Evolutionary conservation across 1,140 invertebrate species (phyloP).

Genomic region (Chrysopa pallens): DNA sequence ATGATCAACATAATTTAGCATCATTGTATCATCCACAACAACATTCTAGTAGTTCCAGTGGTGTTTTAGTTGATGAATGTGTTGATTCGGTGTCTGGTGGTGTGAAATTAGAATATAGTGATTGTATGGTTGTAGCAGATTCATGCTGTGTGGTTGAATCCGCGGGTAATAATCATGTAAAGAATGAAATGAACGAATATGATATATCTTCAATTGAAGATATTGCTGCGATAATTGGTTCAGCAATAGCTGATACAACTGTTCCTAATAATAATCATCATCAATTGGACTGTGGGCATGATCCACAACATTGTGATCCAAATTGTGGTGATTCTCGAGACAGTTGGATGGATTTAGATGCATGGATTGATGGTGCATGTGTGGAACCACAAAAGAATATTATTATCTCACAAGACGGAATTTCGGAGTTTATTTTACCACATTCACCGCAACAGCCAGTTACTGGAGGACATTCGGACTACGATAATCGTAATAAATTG

Average conservation of each 20-base stretch:
- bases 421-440: conserved; percentile 45
- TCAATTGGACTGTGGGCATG: conserved; percentile 33
- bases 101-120: conserved; percentile 24
- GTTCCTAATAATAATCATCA: conserved; percentile 37
- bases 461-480: conserved; percentile 21
- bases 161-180: conserved; percentile 24
- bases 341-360: conserved; percentile 66
- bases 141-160: conserved; percentile 18
- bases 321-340: conserved; percentile 34
- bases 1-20: conserved; percentile 9
- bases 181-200: conserved; percentile 33
- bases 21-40: too few relatives aligned
- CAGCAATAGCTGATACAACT: conserved; percentile 75
- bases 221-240: conserved; percentile 73
- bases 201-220: conserved; percentile 64
- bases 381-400: conserved; percentile 26
- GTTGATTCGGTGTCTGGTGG: conserved; percentile 24
- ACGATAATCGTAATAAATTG: conserved; percentile 23
- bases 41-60: background rate
- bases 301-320: conserved; percentile 22
- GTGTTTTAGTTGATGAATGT: conserved; percentile 17
- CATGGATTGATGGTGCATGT: conserved; percentile 64
- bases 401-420: conserved; percentile 39
- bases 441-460: conserved; percentile 34
- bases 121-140: conserved; percentile 19